Evolutionary conservation across 2,888 invertebrate species (phyloP).

Genomic region (Drosophila paucipuncta): DNA sequence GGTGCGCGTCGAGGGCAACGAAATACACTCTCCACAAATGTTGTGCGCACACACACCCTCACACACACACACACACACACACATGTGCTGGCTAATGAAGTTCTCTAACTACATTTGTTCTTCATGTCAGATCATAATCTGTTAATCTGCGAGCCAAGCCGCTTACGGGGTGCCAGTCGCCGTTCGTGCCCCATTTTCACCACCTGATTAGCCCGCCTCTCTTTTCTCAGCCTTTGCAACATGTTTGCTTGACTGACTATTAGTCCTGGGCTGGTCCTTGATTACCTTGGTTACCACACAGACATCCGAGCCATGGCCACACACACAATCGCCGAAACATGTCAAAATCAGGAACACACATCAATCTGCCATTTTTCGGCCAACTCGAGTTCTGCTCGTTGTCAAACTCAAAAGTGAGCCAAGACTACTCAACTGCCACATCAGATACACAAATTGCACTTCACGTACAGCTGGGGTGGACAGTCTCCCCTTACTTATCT

Average conservation of each 20-base stretch:
- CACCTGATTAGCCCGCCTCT: constrained; percentile 33
- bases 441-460: constrained; percentile 9
- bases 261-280: constrained; percentile 3
- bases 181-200: constrained; percentile 14
- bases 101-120: constrained; percentile 68
- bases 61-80: background rate
- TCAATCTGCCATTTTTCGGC: constrained; percentile 49
- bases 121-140: constrained; percentile 78
- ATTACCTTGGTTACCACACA: constrained; percentile 45
- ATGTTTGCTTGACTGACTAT: constrained; percentile 37
- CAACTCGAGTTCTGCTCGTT: constrained; percentile 3
- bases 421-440: constrained; percentile 15
- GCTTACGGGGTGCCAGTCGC: constrained; percentile 40
- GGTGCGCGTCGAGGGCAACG: constrained; percentile 66
- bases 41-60: constrained; percentile 48
- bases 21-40: constrained; percentile 47
- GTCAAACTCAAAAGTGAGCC: constrained; percentile 24
- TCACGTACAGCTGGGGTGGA: background rate
- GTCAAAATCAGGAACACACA: constrained; percentile 42
- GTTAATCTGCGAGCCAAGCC: constrained; percentile 70
- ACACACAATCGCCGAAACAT: constrained; percentile 16
- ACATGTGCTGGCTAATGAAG: constrained; percentile 77
- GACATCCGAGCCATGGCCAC: constrained; percentile 1
- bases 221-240: constrained; percentile 29
- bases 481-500: background rate